Base-by-base conservation (phyloP, 2,888 invertebrate species). In the Busseola fusca region DNA sequence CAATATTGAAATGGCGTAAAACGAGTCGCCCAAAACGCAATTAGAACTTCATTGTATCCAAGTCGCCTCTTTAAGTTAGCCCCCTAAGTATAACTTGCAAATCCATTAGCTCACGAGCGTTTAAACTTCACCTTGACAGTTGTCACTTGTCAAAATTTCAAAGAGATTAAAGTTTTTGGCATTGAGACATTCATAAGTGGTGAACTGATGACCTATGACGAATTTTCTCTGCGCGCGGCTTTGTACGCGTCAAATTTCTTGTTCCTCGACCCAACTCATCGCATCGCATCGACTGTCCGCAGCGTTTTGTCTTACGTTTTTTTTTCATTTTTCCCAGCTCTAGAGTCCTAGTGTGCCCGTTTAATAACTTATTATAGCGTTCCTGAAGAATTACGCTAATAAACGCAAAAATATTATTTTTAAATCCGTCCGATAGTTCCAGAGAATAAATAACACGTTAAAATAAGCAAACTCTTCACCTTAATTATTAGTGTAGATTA, bases 1-100 rank as follows among this genome's bases (percentile, higher is more conserved):
- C 58, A 64, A 63, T 69, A 67, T 81, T 70, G 72, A 48, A 81
- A 70, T 65, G 25, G 40, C 65, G 34, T 65, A n/a, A 42, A 68
- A 69, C 62, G 34, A 79, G 27, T 45, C 37, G 30, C 18, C 25
- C 54, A 64, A 81, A 80, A 58, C 48, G 40, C 62, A 79, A 79
- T 82, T 70, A 70, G 59, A 68, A 68, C 68, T 75, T 69, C 42
- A 79, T 72, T 79, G 72, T 72, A 59, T 50, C 30, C 18, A 14
- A 81, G 37, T 60, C 30, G 34, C 18, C 62, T 56, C 37, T 45
- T 56, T 64, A 34, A 81, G 71, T 72, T 62, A 54, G 30, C 7
- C 59, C 45, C 14, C 58, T 62, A 34, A 34, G 34, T 34, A 54
- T 58, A 69, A 62, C 60, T 58, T 42, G 21, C 42, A 42, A 74